These are phyloP conservation scores for Brachyptera putata DNA, from an alignment of 2,888 invertebrate genomes.

Conservation along the genomic window DNA sequence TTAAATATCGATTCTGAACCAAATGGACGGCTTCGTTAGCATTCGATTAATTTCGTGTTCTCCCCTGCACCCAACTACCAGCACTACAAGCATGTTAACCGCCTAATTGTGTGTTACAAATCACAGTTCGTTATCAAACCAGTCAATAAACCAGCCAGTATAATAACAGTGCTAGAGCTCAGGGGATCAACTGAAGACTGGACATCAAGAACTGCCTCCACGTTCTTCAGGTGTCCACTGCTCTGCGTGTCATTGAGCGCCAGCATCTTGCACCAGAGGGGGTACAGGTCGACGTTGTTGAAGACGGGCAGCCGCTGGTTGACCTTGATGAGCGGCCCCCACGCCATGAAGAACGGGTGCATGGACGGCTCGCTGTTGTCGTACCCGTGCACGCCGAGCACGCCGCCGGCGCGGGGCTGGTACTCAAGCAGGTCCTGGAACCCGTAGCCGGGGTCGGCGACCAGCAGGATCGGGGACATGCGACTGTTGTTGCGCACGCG, in stretches of 20 bases:
- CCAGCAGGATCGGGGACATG: neutral
- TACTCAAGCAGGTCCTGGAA: conserved; percentile 3
- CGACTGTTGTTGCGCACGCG: neutral
- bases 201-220: too few species aligned
- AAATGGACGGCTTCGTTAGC: too few species aligned
- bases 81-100: too few species aligned
- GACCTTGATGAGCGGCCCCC: conserved; percentile 59
- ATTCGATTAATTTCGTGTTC: too few species aligned
- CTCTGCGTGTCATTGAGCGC: conserved; percentile 48
- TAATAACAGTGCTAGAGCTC: too few species aligned
- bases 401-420: neutral
- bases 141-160: too few species aligned
- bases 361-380: conserved; percentile 50
- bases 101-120: too few species aligned
- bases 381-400: conserved; percentile 71
- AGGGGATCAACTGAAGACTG: too few species aligned
- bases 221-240: conserved; percentile 49
- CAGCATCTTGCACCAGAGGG: conserved; percentile 58
- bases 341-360: conserved; percentile 67
- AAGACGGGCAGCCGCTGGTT: conserved; percentile 53
- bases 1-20: too few species aligned
- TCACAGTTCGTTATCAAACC: too few species aligned
- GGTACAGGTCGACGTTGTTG: conserved; percentile 60
- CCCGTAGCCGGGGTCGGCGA: neutral
- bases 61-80: too few species aligned